Percentiles rank a stretch among this genome's conserved stretches.
Evolutionary conservation across 2,113 vertebrate genomes (phyloP).

Genomic region (Apodemus speciosus): DNA sequence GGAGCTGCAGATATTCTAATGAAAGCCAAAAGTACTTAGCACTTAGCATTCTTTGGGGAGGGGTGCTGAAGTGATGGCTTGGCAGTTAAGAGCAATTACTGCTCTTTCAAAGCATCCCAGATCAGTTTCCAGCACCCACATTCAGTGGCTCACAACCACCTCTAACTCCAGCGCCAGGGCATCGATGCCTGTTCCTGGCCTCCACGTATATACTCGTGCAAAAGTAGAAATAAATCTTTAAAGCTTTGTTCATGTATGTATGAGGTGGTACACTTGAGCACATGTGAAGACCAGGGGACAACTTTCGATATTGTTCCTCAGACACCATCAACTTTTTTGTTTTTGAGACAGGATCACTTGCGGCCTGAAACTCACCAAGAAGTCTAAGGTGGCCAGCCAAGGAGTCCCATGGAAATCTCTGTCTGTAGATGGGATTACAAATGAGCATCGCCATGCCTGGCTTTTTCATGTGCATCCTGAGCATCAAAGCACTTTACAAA

Average conservation of each 20-base stretch:
- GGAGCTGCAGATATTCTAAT: not conserved
- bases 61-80: not conserved
- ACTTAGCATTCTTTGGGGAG: not conserved
- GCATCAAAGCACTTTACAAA: not conserved
- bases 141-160: not conserved
- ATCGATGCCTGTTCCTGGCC: not conserved
- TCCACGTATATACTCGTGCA: not conserved
- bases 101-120: not conserved
- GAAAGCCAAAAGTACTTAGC: not conserved
- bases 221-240: not conserved
- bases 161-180: not conserved
- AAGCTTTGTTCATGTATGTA: not conserved
- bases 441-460: not conserved
- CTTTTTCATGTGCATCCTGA: not conserved
- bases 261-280: not conserved
- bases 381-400: not conserved
- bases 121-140: not conserved
- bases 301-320: not conserved
- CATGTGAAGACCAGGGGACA: not conserved
- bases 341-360: not conserved
- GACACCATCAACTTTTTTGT: too few relatives aligned
- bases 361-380: not conserved
- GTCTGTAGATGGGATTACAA: not conserved
- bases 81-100: not conserved
- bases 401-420: not conserved